Percentiles rank a stretch among this genome's conserved stretches.
These are phyloP conservation scores for Tinamus major DNA, from an alignment of 2,797 vertebrate genomes.

Conservation along the genomic window DNA sequence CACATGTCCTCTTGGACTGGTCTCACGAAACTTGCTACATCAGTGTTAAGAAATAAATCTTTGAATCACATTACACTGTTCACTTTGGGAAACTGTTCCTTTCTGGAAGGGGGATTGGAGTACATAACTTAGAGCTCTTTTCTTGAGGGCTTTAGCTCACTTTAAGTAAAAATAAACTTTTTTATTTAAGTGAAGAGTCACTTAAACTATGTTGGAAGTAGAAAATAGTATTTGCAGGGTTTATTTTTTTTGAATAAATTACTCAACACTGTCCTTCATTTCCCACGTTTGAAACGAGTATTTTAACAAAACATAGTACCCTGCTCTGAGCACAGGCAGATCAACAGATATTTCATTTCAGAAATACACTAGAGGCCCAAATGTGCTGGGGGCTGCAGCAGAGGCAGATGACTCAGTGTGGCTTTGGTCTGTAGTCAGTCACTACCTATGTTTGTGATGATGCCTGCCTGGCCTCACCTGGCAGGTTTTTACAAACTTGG, in stretches of 20 bases:
- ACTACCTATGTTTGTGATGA: fast-evolving
- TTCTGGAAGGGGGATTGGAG: background rate
- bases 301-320: background rate
- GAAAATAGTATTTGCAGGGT: background rate
- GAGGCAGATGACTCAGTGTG: background rate
- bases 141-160: too few relatives aligned
- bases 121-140: too few relatives aligned
- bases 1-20: background rate
- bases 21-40: background rate
- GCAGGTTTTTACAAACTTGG: background rate
- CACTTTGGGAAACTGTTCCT: background rate
- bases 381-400: background rate
- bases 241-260: background rate
- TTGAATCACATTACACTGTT: background rate
- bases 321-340: background rate
- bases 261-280: background rate
- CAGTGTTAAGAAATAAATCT: background rate
- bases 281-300: background rate
- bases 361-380: background rate
- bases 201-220: background rate
- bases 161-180: background rate
- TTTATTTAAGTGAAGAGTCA: background rate
- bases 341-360: background rate
- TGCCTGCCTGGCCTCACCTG: background rate
- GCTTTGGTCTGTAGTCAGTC: background rate